Base-by-base conservation (phyloP, 2,113 vertebrate species). In the Columbina picui region DNA sequence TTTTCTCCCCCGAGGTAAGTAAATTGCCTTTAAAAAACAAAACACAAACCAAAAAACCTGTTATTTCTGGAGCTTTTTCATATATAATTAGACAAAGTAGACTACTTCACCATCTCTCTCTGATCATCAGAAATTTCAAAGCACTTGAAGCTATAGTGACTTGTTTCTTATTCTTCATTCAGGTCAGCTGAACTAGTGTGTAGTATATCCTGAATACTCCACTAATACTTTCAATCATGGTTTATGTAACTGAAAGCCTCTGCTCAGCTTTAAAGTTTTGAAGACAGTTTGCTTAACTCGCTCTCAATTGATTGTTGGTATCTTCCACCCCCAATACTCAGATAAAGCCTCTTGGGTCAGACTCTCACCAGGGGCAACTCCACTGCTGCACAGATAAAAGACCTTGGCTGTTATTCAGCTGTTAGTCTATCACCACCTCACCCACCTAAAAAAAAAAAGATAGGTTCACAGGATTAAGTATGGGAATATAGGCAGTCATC, bases 21-120 rank as follows among this genome's bases (percentile, higher is more conserved):
- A 68, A 93, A 78, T 6, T 61, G 25, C 17, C 26, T 39, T 55
- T 16, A 34, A 38, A 43, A 43, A 43, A 43, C 17, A 43, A 43
- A 43, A 43, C 43, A 43, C 16, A 43, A 43, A 43, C 41, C 18
- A 27, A 6, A 67, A 7, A 34, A 55, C 45, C 32, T 14, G 21
- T 67, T 83, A 90, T 74, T 94, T 86, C 36, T 93, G 52, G 19
- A 84, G n/a, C 36, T 87, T 93, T 70, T 49, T 73, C 64, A 77
- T 69, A 61, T n/a, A 12, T 45, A 45, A 56, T 63, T 60, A 53
- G 25, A 78, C 19, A 70, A 39, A 12, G 65, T 5, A 81, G 38
- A 74, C 50, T 59, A 69, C 60, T 63, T 73, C 50, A 76, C 53
- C 21, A 45, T 20, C 32, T 73, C 30, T 75, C 41, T 60, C 55